Base-by-base conservation (phyloP, 2,113 vertebrate genomes). In the Myxocyprinus asiaticus region DNA sequence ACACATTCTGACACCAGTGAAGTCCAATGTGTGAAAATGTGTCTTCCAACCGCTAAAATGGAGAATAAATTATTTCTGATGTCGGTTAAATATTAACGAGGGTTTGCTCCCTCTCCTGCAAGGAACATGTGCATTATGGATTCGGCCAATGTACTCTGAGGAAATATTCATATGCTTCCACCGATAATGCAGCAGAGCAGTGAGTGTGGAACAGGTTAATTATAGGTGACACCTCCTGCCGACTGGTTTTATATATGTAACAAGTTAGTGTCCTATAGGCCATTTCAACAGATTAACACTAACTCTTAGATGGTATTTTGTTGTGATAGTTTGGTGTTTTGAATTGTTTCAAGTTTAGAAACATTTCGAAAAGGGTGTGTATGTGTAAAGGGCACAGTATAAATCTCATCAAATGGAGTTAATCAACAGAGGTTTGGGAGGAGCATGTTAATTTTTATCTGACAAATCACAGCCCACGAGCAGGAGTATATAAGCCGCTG, bases 41-140 rank as follows among this genome's bases (percentile, higher is more conserved):
- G 67, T 66, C 50, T 64, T 77, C 15, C 73, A 76, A 76, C 73
- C 73, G 33, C 12, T 76, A 71, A 76, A 70, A 77, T 51, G n/a
- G 6, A 22, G 33, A 66, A 80, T 77, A 3, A 77, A 80, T 67
- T 15, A 77, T 77, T 83, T 77, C 67, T 80, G 62, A 42, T 0
- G 45, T 15, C 51, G 11, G 6, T 80, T 3, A 81, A 77, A 81
- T 73, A 73, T 77, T 81, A 67, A 80, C 12, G 2, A 8, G 47
- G 14, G 14, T 55, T 67, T 81, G 67, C 62, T 66, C 45, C 11
- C 6, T 33, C 61, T 42, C 0, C 7, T 58, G 56, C 73, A 71
- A 59, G 66, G n/a, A 77, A 7, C 45, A 33, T 67, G 50, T 80
- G 73, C 73, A 80, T 72, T 67, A 77, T 77, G 55, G 62, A 83